A percentile compares a stretch with the other conserved stretches of the same genome.
Conservation (phyloP, 1,140 invertebrate species). For the Dendroctonus valens region DNA sequence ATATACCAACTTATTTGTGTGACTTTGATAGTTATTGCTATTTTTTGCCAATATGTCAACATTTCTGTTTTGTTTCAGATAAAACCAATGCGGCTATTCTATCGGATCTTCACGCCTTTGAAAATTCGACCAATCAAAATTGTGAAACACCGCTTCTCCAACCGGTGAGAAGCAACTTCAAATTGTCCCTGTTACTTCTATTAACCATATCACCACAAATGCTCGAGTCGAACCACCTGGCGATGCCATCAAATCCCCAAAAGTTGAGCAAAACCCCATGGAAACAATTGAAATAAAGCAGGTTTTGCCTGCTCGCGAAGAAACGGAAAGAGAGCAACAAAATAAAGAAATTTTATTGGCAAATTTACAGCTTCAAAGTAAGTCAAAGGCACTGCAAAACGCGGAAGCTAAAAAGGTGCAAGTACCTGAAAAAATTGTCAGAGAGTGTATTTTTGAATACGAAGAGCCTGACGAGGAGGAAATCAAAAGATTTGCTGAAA, state of each 20-base stretch:
- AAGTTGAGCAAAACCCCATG: constrained; percentile 19
- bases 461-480: constrained; percentile 49
- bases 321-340: constrained; percentile 36
- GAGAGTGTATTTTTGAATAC: constrained; percentile 46
- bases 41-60: neutral
- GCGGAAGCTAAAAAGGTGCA: constrained; percentile 29
- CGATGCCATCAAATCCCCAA: constrained; percentile 20
- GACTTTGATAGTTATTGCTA: neutral
- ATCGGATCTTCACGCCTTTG: constrained; percentile 54
- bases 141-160: constrained; percentile 42
- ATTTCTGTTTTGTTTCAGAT: constrained; percentile 51
- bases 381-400: constrained; percentile 36
- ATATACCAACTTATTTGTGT: no score
- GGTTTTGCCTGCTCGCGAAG: constrained; percentile 10
- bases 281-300: constrained; percentile 19
- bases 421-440: constrained; percentile 31
- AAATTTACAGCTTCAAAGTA: constrained; percentile 45
- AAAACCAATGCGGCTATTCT: constrained; percentile 64
- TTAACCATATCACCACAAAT: constrained; percentile 3
- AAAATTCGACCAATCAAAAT: constrained; percentile 49
- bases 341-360: constrained; percentile 45
- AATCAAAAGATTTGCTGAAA: constrained; percentile 48
- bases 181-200: constrained; percentile 43
- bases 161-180: constrained; percentile 46
- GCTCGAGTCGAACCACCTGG: constrained; percentile 1